Percentiles rank a stretch among this genome's conserved stretches.
Conservation (phyloP, 2,888 invertebrate genomes). For the Netelia melanura region DNA sequence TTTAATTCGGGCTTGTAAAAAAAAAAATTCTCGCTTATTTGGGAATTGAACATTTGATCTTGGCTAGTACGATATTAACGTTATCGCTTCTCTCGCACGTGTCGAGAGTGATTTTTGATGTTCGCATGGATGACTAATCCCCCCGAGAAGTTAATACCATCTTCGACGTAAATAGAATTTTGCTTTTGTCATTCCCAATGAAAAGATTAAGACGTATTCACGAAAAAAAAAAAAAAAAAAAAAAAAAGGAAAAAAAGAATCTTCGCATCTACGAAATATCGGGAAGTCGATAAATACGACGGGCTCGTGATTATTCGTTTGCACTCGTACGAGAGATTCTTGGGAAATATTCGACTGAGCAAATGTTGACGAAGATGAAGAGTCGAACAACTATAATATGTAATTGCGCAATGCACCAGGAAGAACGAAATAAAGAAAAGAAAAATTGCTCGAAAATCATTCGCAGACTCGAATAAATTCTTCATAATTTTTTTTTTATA, state of each 20-base stretch:
- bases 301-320: conserved; percentile 46
- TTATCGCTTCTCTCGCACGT: too few species aligned
- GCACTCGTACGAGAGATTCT: conserved; percentile 41
- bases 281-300: too few species aligned
- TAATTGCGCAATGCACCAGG: conserved; percentile 44
- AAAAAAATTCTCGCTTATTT: too few species aligned
- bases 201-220: background rate
- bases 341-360: conserved; percentile 27
- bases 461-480: background rate
- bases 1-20: too few species aligned
- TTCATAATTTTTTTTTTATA: too few species aligned
- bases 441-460: background rate
- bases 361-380: conserved; percentile 42
- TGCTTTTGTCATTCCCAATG: background rate
- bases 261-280: too few species aligned
- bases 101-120: background rate
- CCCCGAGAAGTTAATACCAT: background rate
- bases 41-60: too few species aligned
- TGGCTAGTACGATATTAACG: too few species aligned
- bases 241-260: background rate
- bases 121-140: background rate
- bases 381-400: background rate
- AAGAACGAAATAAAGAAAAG: background rate
- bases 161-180: background rate
- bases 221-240: background rate